Base-by-base conservation (phyloP, 1,140 invertebrate genomes). In the Chrysomallon squamiferum region DNA sequence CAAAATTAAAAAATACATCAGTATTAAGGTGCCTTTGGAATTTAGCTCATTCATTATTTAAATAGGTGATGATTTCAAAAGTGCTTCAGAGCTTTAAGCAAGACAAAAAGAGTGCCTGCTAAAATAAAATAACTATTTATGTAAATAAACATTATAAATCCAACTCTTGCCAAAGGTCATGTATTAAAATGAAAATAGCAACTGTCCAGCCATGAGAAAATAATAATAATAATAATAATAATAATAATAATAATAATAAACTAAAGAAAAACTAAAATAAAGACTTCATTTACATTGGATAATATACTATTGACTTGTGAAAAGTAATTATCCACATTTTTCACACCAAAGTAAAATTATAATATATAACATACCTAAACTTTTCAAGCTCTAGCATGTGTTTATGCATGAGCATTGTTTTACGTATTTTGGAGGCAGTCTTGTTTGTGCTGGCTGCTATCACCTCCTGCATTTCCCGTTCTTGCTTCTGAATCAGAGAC, bases 361-460 rank as follows among this genome's bases (percentile, higher is more conserved):
- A 30, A 13, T 25, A 18, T 61, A 27, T 15, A 32, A 43, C 63
- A 27, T 56, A 80, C 81, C 72, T 83, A 65, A 84, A 80, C 59
- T 81, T 74, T 57, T 84, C 81, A 72, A 80, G 78, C 18, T 76
- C 76, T 45, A 82, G 47, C 69, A 80, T 72, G 22, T 83, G 80
- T 68, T 82, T 81, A 49, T 76, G 70, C 50, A 75, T 72, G 2
- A 84, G 65, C 9, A 83, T 59, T 32, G 71, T 73, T 29, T 72
- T 63, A 41, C 74, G 75, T 13, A 84, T 72, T 59, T 75, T 82
- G 52, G 75, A 62, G 15, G 75, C 76, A 4, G 74, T 71, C 63
- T 78, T 81, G 65, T 76, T 78, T 35, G 65, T 65, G 6, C 72
- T 6, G 2, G 22, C 50, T 2, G 56, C 41, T 18, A 79, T 25